Evolutionary conservation across 1,140 invertebrate species (phyloP).

Genomic region (Tetraneura akinire): DNA sequence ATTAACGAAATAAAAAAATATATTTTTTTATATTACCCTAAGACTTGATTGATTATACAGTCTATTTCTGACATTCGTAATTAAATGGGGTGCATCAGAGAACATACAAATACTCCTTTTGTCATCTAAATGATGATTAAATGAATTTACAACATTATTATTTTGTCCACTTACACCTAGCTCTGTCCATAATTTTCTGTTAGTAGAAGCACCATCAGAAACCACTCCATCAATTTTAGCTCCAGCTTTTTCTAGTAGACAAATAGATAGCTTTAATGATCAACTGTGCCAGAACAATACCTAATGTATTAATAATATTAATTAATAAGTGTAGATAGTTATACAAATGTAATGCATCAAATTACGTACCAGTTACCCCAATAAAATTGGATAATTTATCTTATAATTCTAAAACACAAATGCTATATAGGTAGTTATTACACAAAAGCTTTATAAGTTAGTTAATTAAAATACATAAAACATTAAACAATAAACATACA

Average conservation of each 20-base stretch:
- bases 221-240: background rate
- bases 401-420: no score
- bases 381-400: no score
- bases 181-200: background rate
- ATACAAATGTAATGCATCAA: constrained; percentile 1
- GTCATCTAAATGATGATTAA: background rate
- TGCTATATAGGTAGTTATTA: no score
- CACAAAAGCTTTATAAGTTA: background rate
- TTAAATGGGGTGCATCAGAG: background rate
- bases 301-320: background rate
- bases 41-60: background rate
- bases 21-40: background rate
- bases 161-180: background rate
- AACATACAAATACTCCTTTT: background rate
- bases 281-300: constrained; percentile 4
- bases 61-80: constrained; percentile 5
- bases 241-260: background rate
- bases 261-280: background rate
- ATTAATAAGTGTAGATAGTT: background rate
- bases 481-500: background rate
- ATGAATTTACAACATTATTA: background rate
- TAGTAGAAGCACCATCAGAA: background rate
- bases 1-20: background rate
- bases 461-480: background rate
- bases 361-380: background rate